A percentile compares a stretch with the other conserved stretches of the same genome.
Evolutionary conservation across 2,797 vertebrate genomes (phyloP).

Genomic region (Anguilla megastoma): DNA sequence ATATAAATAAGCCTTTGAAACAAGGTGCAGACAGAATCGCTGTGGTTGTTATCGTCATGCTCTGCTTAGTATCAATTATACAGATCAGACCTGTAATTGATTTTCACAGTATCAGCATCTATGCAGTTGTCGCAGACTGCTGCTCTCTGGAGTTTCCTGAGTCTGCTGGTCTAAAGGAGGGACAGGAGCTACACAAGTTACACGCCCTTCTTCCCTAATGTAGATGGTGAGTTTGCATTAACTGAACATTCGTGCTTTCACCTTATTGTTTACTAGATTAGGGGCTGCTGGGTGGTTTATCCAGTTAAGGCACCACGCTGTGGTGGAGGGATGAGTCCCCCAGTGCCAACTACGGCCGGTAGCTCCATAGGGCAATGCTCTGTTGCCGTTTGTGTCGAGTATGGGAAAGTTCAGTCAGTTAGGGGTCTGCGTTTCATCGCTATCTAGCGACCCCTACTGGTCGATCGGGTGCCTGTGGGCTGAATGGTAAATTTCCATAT

Average conservation of each 20-base stretch:
- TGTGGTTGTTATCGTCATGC: background rate
- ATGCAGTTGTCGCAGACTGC: background rate
- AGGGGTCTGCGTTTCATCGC: no score
- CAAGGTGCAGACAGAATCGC: background rate
- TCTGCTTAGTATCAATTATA: background rate
- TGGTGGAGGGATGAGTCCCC: no score
- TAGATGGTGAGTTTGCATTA: background rate
- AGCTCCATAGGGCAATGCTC: no score
- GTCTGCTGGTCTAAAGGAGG: background rate
- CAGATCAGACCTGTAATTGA: slow-evolving; percentile 1
- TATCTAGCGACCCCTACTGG: no score
- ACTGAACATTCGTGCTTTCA: background rate
- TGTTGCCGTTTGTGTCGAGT: no score
- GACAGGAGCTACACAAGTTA: background rate
- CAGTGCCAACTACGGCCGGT: no score
- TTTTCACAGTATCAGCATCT: background rate
- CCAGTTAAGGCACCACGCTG: background rate
- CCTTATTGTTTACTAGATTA: background rate
- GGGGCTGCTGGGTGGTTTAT: background rate
- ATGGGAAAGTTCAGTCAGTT: no score
- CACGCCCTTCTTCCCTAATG: background rate
- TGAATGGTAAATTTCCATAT: no score
- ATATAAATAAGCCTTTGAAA: slow-evolving; percentile 17
- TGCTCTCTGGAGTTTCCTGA: background rate
- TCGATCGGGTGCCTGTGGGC: no score